A percentile compares a stretch with the other conserved stretches of the same genome.
Evolutionary conservation across 2,888 invertebrate genomes (phyloP).

Genomic region (Pristionchus arcanus): DNA sequence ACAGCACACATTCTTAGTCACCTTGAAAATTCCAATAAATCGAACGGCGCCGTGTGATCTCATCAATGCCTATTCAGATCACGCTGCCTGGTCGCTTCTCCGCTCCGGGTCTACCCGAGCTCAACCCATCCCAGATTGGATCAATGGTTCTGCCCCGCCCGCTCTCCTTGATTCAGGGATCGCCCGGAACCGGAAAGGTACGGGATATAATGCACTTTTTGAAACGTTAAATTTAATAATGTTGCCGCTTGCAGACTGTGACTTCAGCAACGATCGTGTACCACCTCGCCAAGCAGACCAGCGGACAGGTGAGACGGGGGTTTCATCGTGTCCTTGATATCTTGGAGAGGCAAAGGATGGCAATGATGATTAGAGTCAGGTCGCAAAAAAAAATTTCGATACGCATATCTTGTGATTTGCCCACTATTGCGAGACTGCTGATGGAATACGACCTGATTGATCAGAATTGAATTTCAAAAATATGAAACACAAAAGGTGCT

Average conservation of each 20-base stretch:
- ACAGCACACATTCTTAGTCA: too few species aligned
- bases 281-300: conserved; percentile 92
- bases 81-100: conserved; percentile 91
- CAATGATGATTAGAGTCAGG: too few species aligned
- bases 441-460: background rate
- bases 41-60: too few species aligned
- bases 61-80: conserved; percentile 50
- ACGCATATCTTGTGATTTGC: too few species aligned
- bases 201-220: too few species aligned
- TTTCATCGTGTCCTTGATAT: too few species aligned
- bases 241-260: conserved; percentile 86
- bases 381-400: too few species aligned
- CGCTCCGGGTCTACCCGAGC: conserved; percentile 96
- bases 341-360: too few species aligned
- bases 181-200: conserved; percentile 71
- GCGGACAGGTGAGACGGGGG: conserved; percentile 63
- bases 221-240: too few species aligned
- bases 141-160: conserved; percentile 98
- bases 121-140: conserved; percentile 97
- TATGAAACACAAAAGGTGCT: conserved; percentile 83
- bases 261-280: conserved; percentile 99
- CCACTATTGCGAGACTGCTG: too few species aligned
- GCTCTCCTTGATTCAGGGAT: conserved; percentile 93
- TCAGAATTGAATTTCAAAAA: background rate
- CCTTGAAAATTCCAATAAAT: too few species aligned